Evolutionary conservation across 2,797 vertebrate genomes (phyloP).

Genomic region (Halcyon badia): DNA sequence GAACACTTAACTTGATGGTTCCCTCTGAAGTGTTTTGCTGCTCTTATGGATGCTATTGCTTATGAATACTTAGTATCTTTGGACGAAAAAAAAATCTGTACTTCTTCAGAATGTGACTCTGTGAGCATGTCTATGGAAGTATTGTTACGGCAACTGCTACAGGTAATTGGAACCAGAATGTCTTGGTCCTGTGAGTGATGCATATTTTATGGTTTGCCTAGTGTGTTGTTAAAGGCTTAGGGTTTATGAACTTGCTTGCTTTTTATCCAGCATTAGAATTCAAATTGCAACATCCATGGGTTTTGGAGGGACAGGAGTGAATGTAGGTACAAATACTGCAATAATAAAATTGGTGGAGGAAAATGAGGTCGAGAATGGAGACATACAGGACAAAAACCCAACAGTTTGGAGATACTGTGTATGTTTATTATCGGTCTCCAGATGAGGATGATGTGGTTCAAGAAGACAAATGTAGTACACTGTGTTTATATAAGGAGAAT

Average conservation of each 20-base stretch:
- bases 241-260: not conserved
- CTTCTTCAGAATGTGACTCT: not conserved
- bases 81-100: not conserved
- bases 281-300: not conserved
- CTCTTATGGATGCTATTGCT: not conserved
- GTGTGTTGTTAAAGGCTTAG: not conserved
- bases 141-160: not conserved
- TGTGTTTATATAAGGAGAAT: not conserved
- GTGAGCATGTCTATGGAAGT: not conserved
- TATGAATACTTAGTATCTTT: not conserved
- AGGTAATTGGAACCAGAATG: conserved; percentile 9
- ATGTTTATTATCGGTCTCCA: not conserved
- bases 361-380: not conserved
- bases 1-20: not conserved
- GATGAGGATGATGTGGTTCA: not conserved
- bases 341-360: not conserved
- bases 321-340: not conserved
- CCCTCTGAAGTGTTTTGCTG: not conserved
- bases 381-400: not conserved
- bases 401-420: not conserved
- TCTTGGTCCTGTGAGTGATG: not conserved
- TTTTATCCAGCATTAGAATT: not conserved
- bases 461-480: not conserved
- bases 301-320: not conserved
- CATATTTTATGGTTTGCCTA: not conserved